Base-by-base conservation (phyloP, 2,797 vertebrate genomes). In the Sebastes umbrosus region DNA sequence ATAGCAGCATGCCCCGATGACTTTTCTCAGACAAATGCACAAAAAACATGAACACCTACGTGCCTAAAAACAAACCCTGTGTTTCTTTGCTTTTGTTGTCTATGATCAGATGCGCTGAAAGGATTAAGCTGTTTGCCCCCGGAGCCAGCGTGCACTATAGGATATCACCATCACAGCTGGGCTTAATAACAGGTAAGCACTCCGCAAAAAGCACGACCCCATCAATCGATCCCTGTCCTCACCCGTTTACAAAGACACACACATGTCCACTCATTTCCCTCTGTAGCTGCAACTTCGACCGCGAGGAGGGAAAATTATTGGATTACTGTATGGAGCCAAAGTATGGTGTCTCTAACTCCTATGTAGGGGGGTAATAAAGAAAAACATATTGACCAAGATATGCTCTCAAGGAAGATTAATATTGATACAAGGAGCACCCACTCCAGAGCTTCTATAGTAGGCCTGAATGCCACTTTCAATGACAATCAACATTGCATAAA, bases 131-230 rank as follows among this genome's bases (percentile, higher is more conserved):
- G 79, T 69, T 76, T 59, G 77, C 69, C n/a, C n/a, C 20, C 34
- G 8, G 20, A 58, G 55, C 6, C 2, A 20, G 64, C 79, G 31
- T 1, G 50, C 39, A 34, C n/a, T 54, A 77, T 46, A 31, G n/a
- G 54, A 20, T 82, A 90, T 84, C 83, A 77, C 11, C 27, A 87
- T 88, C 70, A 3, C 24, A 1, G 29, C 80, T 25, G 74, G 83
- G 80, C 84, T 62, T 83, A 85, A 91, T 83, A 86, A 87, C 77
- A 79, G 82, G 75, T 84, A 83, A 85, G 81, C 69, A 78, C 85
- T 80, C 72, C 3, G 84, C 70, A 29, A 39, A 11, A 85, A 62
- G 82, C 79, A 1, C 8, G 71, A 82, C 68, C 86, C 74, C 27
- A 46, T 76, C 79, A 22, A 82, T 88, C 64, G 36, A 90, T 85